Base-by-base conservation (phyloP, 2,113 vertebrate genomes). In the Mustela nigripes region DNA sequence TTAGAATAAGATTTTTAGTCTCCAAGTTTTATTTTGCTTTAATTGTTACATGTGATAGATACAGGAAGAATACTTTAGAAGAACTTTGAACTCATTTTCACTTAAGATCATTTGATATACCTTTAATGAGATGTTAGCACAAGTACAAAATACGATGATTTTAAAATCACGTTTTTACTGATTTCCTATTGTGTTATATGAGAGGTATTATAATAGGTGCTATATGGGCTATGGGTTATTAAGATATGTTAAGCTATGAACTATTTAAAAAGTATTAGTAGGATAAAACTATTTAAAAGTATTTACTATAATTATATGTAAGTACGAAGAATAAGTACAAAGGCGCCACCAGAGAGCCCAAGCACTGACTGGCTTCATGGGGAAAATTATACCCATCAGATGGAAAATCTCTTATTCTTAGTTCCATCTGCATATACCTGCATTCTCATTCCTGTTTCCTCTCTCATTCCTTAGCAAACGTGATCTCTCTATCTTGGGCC, bases 121-220 rank as follows among this genome's bases (percentile, higher is more conserved):
- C 50, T 88, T 94, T 84, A 92, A 53, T 83, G 22, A 69, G 15
- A 2, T 82, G 28, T 93, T 79, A 91, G 26, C 69, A 92, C 12
- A 80, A 73, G 58, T 92, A 83, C 62, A 92, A 85, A 84, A 74
- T 76, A 53, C 95, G 26, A 95, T 21, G 18, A 36, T 83, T 95
- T 63, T 10, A 78, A 91, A 95, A 91, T 12, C n/a, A 48, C 71
- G 4, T 96, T 28, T 56, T 69, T 91, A 56, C 83, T 56, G 24
- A 71, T 88, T 62, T 88, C 39, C 4, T 78, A 4, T 60, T 74
- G 2, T 78, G 16, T 56, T 62, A 48, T 84, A 62, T 85, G 31
- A 39, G 53, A 88, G 9, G 31, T 91, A 62, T 69, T 78, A 39
- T 65, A 65, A 89, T 36, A 88, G 50, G 62, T 78, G n/a, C 9